Evolutionary conservation across 2,113 vertebrate species (phyloP).

Genomic region (Procavia capensis): DNA sequence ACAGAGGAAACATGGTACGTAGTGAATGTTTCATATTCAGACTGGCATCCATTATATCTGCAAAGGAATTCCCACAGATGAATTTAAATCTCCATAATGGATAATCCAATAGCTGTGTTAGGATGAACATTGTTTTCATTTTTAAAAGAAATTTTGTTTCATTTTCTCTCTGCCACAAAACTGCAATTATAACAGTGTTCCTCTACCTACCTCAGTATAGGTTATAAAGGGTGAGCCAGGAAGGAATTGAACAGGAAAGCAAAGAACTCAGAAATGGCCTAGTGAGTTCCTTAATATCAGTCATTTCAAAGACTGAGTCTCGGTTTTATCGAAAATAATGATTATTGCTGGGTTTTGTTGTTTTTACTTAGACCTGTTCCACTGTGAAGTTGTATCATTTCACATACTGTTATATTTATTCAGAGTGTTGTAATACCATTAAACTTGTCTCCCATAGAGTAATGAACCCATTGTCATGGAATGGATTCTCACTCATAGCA

Average conservation of each 20-base stretch:
- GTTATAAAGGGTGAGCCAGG: neutral
- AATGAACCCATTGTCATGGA: neutral
- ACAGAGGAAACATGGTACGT: neutral
- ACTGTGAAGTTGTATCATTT: constrained; percentile 26
- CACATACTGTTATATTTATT: constrained; percentile 42
- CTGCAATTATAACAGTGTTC: neutral
- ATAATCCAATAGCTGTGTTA: neutral
- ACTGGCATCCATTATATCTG: neutral
- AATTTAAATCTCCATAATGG: neutral
- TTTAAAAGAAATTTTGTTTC: constrained; percentile 43
- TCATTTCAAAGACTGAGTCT: constrained; percentile 10
- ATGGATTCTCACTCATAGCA: no score
- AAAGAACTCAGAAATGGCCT: neutral
- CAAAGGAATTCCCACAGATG: neutral
- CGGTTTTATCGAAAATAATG: constrained; percentile 26
- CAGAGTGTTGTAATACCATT: constrained; percentile 37
- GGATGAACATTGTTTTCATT: neutral
- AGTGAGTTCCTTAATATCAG: neutral
- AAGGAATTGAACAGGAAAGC: neutral
- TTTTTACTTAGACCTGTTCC: neutral
- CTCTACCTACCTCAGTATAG: neutral
- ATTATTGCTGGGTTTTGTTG: neutral
- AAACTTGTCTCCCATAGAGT: constrained; percentile 56
- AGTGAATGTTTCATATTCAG: constrained; percentile 46
- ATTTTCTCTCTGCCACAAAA: neutral